These are phyloP conservation scores for Sicus ferrugineus DNA, from an alignment of 2,888 invertebrate species.

Conservation along the genomic window DNA sequence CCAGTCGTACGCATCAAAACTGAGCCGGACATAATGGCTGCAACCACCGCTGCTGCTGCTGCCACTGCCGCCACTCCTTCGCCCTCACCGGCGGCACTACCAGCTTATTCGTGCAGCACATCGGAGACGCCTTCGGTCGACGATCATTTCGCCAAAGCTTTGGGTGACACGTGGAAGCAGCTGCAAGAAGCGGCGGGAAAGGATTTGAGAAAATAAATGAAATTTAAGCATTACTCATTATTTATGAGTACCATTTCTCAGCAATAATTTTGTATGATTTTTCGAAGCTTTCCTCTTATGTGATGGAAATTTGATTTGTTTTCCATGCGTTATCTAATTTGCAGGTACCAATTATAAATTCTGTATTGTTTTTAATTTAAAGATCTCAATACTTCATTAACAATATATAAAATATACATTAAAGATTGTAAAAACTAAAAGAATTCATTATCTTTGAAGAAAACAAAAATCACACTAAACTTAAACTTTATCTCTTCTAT, in stretches of 20 bases:
- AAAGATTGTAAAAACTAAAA: no score
- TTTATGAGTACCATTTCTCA: not conserved
- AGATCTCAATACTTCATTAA: slow-evolving; percentile 23
- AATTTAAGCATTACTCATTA: not conserved
- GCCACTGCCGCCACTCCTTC: slow-evolving; percentile 53
- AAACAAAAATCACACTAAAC: no score
- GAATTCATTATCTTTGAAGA: no score
- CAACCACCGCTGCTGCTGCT: slow-evolving; percentile 54
- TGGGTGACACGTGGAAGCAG: slow-evolving; percentile 84
- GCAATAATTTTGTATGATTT: not conserved
- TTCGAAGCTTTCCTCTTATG: not conserved
- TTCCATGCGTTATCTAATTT: not conserved
- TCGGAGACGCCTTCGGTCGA: slow-evolving; percentile 71
- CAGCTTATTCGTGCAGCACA: slow-evolving; percentile 31
- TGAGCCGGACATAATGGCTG: slow-evolving; percentile 54
- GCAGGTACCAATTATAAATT: not conserved
- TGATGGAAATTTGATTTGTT: not conserved
- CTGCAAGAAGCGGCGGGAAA: slow-evolving; percentile 70
- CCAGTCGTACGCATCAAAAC: slow-evolving; percentile 58
- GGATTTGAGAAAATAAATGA: slow-evolving; percentile 49
- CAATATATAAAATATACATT: not conserved
- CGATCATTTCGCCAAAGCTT: slow-evolving; percentile 91
- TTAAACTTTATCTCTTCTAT: no score
- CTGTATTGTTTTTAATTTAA: slow-evolving; percentile 23
- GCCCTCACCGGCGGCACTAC: slow-evolving; percentile 49